Conservation (phyloP, 2,888 invertebrate species). For the Celastrina argiolus region DNA sequence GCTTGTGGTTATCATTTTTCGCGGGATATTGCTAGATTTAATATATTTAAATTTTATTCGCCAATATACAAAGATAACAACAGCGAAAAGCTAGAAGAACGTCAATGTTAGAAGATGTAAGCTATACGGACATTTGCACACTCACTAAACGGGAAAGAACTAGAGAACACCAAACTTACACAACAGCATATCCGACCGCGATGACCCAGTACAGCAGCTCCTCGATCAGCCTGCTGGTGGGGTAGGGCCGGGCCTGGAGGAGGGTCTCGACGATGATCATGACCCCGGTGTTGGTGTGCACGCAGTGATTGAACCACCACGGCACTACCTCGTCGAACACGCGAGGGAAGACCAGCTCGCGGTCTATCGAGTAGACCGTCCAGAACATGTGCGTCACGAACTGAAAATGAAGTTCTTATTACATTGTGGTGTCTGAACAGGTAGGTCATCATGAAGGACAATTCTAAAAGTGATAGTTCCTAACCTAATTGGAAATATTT, state of each 20-base stretch:
- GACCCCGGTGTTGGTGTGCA: conserved; percentile 74
- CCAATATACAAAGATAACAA: no score
- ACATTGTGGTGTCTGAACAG: no score
- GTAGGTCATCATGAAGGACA: no score
- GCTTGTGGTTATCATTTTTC: no score
- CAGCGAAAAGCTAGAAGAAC: no score
- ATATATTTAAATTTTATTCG: no score
- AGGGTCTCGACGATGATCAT: conserved; percentile 67
- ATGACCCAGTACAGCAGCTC: conserved; percentile 40
- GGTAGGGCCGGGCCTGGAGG: conserved; percentile 52
- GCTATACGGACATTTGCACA: no score
- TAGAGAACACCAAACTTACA: conserved; percentile 50
- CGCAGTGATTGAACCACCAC: conserved; percentile 78
- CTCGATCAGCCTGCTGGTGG: conserved; percentile 49
- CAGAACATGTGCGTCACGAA: conserved; percentile 76
- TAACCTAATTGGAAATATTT: no score
- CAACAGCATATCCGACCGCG: conserved; percentile 53
- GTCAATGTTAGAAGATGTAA: no score
- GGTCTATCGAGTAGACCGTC: conserved; percentile 70
- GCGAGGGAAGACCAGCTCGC: conserved; percentile 76
- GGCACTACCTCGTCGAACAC: conserved; percentile 73
- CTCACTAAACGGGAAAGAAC: background rate
- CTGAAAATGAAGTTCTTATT: no score
- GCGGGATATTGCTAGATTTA: no score
- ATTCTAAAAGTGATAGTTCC: no score